phyloP scores from a whole-genome alignment of 2,888 invertebrate genomes.

The Euplagia quadripunctaria region DNA sequence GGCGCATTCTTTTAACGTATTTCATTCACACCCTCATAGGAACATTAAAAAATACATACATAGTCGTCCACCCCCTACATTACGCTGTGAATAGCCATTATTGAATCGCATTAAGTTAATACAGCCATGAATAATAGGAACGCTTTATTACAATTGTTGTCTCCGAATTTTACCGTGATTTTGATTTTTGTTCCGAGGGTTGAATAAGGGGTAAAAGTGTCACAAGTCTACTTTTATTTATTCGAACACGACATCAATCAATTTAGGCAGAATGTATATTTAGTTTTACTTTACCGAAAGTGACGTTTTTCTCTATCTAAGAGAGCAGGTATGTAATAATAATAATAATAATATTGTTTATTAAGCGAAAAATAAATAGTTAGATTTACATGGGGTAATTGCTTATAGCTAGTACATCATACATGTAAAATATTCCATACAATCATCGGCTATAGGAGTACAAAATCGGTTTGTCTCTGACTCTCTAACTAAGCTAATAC shows the following conservation, averaged over 20 bases:
- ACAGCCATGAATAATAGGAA: slow-evolving; percentile 68
- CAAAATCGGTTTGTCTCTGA: no score
- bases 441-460: no score
- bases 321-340: not conserved
- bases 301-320: not conserved
- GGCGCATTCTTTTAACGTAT: slow-evolving; percentile 19
- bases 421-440: no score
- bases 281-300: not conserved
- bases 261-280: slow-evolving; percentile 22
- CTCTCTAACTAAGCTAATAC: no score
- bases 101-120: slow-evolving; percentile 74
- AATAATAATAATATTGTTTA: no score
- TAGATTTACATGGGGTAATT: no score
- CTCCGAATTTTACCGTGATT: slow-evolving; percentile 57
- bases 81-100: slow-evolving; percentile 60
- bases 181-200: slow-evolving; percentile 60
- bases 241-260: slow-evolving; percentile 39
- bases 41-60: slow-evolving; percentile 43
- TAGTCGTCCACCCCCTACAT: slow-evolving; percentile 38
- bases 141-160: slow-evolving; percentile 68
- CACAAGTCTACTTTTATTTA: slow-evolving; percentile 37
- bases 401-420: no score
- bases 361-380: no score
- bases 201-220: slow-evolving; percentile 41
- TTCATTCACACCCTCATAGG: slow-evolving; percentile 32